phyloP scores from a whole-genome alignment of 2,888 invertebrate genomes.

The Kuschelorhynchus macadamiae region DNA sequence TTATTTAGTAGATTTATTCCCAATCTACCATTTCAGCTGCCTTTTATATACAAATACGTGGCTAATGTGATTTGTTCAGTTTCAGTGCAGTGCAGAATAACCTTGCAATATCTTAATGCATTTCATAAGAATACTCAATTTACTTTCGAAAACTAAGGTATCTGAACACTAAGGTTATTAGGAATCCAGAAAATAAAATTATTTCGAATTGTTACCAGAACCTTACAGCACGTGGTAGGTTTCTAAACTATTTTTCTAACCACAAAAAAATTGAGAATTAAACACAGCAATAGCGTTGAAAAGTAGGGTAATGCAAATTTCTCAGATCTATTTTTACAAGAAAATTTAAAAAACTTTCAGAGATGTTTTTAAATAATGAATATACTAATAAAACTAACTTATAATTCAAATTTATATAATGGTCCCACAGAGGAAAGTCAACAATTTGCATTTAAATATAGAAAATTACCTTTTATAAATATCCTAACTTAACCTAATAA shows the following conservation, averaged over 20 bases:
- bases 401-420: too few relatives aligned
- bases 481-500: too few relatives aligned
- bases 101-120: too few relatives aligned
- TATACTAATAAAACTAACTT: too few relatives aligned
- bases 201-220: not conserved
- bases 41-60: constrained; percentile 18
- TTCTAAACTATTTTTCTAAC: not conserved
- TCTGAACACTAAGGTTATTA: not conserved
- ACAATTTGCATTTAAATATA: too few relatives aligned
- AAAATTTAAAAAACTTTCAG: not conserved
- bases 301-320: not conserved
- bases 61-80: constrained; percentile 4
- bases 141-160: too few relatives aligned
- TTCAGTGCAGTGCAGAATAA: not conserved
- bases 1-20: not conserved
- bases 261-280: constrained; percentile 2
- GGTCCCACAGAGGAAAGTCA: too few relatives aligned
- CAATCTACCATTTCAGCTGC: not conserved
- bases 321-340: not conserved
- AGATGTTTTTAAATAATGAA: too few relatives aligned
- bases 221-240: not conserved
- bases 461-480: too few relatives aligned
- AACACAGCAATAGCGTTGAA: constrained; percentile 4
- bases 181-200: not conserved
- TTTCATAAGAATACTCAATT: too few relatives aligned